Conservation (phyloP, 2,888 invertebrate genomes). For the Lagria hirta region DNA sequence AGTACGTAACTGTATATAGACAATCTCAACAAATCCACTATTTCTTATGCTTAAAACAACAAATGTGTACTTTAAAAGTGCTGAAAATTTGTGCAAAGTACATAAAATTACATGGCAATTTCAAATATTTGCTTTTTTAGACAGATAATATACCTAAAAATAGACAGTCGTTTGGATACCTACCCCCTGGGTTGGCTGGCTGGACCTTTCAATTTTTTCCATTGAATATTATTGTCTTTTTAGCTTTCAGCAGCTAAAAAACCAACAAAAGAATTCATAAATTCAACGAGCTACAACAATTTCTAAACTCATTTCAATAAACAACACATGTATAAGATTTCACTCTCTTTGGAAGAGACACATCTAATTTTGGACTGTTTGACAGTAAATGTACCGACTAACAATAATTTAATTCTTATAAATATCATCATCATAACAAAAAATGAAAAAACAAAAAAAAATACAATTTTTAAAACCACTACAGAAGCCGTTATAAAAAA, state of each 20-base stretch:
- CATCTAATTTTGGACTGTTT: slow-evolving; percentile 13
- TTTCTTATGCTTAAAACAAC: slow-evolving; percentile 9
- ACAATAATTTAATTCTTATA: slow-evolving; percentile 24
- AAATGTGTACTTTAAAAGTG: slow-evolving; percentile 18
- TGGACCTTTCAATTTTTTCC: too few relatives aligned
- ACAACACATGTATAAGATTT: slow-evolving; percentile 8
- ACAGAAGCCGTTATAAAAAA: slow-evolving; percentile 32
- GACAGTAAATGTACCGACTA: slow-evolving; percentile 9
- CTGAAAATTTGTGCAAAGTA: slow-evolving; percentile 21
- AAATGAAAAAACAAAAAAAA: slow-evolving; percentile 10
- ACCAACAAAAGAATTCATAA: too few relatives aligned
- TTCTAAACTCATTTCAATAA: slow-evolving; percentile 11
- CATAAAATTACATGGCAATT: slow-evolving; percentile 21
- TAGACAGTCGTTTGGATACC: slow-evolving; percentile 19
- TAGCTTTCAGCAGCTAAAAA: too few relatives aligned
- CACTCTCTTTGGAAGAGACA: too few relatives aligned
- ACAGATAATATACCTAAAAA: slow-evolving; percentile 17
- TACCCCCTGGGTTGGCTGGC: too few relatives aligned
- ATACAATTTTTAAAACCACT: slow-evolving; percentile 22
- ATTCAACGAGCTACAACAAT: slow-evolving; percentile 15
- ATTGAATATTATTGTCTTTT: too few relatives aligned
- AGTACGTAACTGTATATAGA: slow-evolving; percentile 19
- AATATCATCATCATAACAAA: slow-evolving; percentile 26
- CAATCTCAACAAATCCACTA: slow-evolving; percentile 15
- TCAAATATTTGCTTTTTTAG: too few relatives aligned